Evolutionary conservation across 2,797 vertebrate species (phyloP), one percentile per base, ranked within the genome.

Genomic region (Sebastes dallii): DNA sequence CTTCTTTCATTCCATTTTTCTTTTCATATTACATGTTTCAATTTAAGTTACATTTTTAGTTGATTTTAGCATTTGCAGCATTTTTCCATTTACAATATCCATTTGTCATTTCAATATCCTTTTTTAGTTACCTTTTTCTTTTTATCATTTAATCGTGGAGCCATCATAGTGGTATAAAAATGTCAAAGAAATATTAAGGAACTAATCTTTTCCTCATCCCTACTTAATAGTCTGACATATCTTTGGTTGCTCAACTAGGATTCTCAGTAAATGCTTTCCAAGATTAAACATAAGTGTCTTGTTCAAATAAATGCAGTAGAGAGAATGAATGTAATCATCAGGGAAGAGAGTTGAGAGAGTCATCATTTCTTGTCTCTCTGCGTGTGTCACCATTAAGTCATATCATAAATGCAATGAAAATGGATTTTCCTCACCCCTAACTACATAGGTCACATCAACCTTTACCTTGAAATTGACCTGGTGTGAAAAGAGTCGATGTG

Each of bases 201-300:
- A 52, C 29, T 59, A 2, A 27, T 82, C 13, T 61, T 59, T 29
- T 16, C 7, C 3, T 8, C 6, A n/a, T 42, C 58, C 29, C 36
- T 9, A 10, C 67, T 55, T 20, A 81, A 79, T 78, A 55, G 81
- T 65, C 59, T 86, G 80, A 74, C 32, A 13, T 69, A 10, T 70
- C 55, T 52, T 52, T 64, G 18, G 55, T 65, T 78, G n/a, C 52
- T 52, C 6, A 64, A 8, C 16, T 4, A 7, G 25, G 22, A 76
- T 80, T 83, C 14, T 80, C 11, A 24, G 36, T 12, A n/a, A 77
- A 54, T 29, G 14, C 8, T 65, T 68, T 65, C 24, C 4, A 46
- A 11, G 30, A 59, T 71, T 11, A 18, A 66, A 16, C 8, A 39
- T n/a, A 14, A 50, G 8, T 24, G 22, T 66, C 42, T 68, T n/a